These are phyloP conservation scores for Rhinoderma darwinii DNA, from an alignment of 2,113 vertebrate species.

Conservation along the genomic window DNA sequence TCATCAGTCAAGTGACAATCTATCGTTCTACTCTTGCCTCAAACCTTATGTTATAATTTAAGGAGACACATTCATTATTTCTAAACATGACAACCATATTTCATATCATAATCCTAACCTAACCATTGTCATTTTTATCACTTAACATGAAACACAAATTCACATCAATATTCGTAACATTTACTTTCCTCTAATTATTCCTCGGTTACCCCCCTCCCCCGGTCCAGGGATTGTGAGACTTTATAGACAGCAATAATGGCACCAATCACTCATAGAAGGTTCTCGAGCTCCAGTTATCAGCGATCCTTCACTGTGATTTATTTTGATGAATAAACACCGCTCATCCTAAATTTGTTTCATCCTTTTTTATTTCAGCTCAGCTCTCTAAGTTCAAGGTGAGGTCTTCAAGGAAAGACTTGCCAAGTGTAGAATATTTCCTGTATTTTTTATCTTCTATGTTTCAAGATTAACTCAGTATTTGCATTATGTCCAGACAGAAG, in stretches of 20 bases:
- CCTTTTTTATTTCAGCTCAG: not conserved
- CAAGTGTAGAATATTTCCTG: not conserved
- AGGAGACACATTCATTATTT: not conserved
- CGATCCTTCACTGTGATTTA: conserved; percentile 24
- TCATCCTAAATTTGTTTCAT: not conserved
- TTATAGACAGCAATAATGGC: conserved; percentile 34
- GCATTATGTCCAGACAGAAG: not conserved
- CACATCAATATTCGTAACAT: conserved; percentile 33
- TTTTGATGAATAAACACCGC: conserved; percentile 35
- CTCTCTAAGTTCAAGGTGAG: conserved; percentile 10
- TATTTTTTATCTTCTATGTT: not conserved
- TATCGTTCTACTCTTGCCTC: not conserved
- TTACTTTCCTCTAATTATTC: conserved; percentile 20
- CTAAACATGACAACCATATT: not conserved
- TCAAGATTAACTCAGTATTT: not conserved
- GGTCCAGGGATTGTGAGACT: conserved; percentile 8
- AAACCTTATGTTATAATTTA: conserved; percentile 19
- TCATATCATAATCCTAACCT: not conserved
- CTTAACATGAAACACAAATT: conserved; percentile 37
- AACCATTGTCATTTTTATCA: conserved; percentile 31
- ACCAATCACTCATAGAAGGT: not conserved
- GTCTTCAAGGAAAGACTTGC: not conserved
- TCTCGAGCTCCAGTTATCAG: conserved; percentile 1
- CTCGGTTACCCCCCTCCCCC: not conserved
- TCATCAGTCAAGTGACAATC: not conserved